Evolutionary conservation across 2,888 invertebrate species (phyloP).

Genomic region (Campaea margaritaria): DNA sequence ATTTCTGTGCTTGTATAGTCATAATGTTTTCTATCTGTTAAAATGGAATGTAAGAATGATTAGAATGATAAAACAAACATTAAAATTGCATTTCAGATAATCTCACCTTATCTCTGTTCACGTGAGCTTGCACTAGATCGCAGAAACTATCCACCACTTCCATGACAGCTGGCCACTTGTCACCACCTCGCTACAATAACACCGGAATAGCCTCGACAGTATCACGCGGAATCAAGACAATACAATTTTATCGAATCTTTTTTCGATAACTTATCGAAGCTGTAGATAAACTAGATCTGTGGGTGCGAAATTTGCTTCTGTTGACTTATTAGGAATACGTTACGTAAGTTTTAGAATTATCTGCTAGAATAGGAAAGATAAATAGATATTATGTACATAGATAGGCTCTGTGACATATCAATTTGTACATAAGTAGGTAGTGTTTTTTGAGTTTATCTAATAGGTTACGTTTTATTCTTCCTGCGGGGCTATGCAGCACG

Average conservation of each 20-base stretch:
- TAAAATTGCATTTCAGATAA: constrained; percentile 11
- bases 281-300: constrained; percentile 27
- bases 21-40: too few relatives aligned
- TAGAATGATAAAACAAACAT: constrained; percentile 5
- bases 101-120: constrained; percentile 91
- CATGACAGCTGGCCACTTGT: constrained; percentile 47
- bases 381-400: not conserved
- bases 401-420: too few relatives aligned
- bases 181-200: constrained; percentile 7
- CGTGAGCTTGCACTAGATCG: constrained; percentile 89
- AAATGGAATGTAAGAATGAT: not conserved
- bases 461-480: too few relatives aligned
- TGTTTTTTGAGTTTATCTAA: too few relatives aligned
- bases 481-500: too few relatives aligned
- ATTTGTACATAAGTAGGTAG: too few relatives aligned
- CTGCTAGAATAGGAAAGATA: constrained; percentile 11
- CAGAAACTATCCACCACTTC: constrained; percentile 81
- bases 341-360: constrained; percentile 11
- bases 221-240: not conserved
- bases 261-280: constrained; percentile 36
- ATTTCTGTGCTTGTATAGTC: too few relatives aligned
- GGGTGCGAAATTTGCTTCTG: constrained; percentile 11
- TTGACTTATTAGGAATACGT: constrained; percentile 1
- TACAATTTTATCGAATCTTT: constrained; percentile 26
- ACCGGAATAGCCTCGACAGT: constrained; percentile 4